Base-by-base conservation (phyloP, 1,140 invertebrate species). In the Sitobion miscanthi region DNA sequence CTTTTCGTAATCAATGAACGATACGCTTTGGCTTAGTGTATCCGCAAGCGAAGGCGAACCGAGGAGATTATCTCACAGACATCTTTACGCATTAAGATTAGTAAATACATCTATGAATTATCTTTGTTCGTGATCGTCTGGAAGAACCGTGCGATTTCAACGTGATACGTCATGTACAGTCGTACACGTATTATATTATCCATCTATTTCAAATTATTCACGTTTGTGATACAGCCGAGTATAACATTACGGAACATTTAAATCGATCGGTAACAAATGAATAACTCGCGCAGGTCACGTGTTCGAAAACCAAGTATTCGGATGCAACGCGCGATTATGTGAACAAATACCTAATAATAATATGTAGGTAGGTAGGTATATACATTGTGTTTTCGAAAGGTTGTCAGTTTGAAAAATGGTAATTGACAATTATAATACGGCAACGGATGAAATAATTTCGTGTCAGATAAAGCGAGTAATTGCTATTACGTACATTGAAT, bases 61-160 rank as follows among this genome's bases (percentile, higher is more conserved):
- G 21, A 77, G 30, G 21, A 77, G 62, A 77, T 77, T 77, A 77
- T 77, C 62, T 77, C 30, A 77, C 30, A 17, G 62, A n/a, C 62
- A 77, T 77, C 62, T 77, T 77, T 77, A 77, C 62, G 62, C 62
- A 77, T 77, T 77, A 77, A 77, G 62, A 77, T 77, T 77, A 77
- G 62, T 77, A 77, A 77, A 77, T 77, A 77, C 62, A 77, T 77
- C 62, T 77, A n/a, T 77, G 35, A 38, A 83, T 38, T 83, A 83
- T 83, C 77, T 23, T 83, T 38, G 77, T 38, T 83, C 77, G 77
- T 83, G 77, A 83, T 83, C 77, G 77, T 83, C 77, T 83, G 77
- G 35, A 83, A 38, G 77, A 38, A 38, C 77, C 77, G 35, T 38
- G 77, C 35, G 35, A 83, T 83, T 83, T 83, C 77, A 83, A 83